Evolutionary conservation across 2,888 invertebrate genomes (phyloP).

Genomic region (Pteria penguin): DNA sequence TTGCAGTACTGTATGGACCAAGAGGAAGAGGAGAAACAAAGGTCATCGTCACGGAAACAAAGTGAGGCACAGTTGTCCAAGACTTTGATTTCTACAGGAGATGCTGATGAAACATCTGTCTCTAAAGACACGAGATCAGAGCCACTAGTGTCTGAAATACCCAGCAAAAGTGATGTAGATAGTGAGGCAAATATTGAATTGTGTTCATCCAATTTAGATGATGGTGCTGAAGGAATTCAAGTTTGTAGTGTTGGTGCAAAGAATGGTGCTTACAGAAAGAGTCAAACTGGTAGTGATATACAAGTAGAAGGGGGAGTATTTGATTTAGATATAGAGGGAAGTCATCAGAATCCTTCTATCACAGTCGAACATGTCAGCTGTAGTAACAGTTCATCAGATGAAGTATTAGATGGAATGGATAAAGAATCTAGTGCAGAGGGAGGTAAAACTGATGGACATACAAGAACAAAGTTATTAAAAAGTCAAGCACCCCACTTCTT

Average conservation of each 20-base stretch:
- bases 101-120: not conserved
- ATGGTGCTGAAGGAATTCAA: not conserved
- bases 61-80: no score
- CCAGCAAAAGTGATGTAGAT: not conserved
- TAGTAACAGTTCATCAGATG: not conserved
- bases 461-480: no score
- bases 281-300: not conserved
- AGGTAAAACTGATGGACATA: not conserved
- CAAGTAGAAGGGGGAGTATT: not conserved
- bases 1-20: constrained; percentile 89
- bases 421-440: not conserved
- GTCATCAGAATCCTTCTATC: not conserved
- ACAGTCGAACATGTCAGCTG: not conserved
- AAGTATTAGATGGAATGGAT: no score
- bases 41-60: not conserved
- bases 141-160: no score
- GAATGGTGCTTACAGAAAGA: not conserved
- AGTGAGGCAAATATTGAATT: not conserved
- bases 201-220: not conserved
- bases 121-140: not conserved
- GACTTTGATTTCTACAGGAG: not conserved
- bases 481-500: no score
- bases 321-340: not conserved
- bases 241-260: not conserved
- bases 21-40: constrained; percentile 71